These are phyloP conservation scores for Epinotia brunnichana DNA, from an alignment of 2,888 invertebrate species.

Conservation along the genomic window DNA sequence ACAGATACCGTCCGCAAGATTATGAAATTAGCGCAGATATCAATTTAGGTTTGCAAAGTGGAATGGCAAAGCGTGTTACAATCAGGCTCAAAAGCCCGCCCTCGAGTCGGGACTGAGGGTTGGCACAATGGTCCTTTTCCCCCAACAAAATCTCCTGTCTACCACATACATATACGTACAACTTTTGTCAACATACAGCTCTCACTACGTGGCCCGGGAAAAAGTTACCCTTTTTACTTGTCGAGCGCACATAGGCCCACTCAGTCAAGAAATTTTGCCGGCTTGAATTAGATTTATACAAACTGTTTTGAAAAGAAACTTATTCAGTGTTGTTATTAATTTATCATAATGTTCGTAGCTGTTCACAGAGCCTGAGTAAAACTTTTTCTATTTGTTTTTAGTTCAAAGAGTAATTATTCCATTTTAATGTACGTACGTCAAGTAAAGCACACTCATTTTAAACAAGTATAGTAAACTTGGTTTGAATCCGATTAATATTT, in stretches of 20 bases:
- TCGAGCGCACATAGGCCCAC: conserved; percentile 39
- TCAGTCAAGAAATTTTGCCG: conserved; percentile 24
- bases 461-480: background rate
- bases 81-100: conserved; percentile 66
- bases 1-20: conserved; percentile 13
- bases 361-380: conserved; percentile 3
- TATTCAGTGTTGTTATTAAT: background rate
- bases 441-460: background rate
- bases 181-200: conserved; percentile 44
- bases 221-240: conserved; percentile 41
- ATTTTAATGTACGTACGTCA: background rate
- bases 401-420: conserved; percentile 5
- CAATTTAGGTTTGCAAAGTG: conserved; percentile 37
- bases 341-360: background rate
- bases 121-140: conserved; percentile 76
- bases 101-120: conserved; percentile 74
- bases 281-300: conserved; percentile 35
- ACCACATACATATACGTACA: conserved; percentile 48
- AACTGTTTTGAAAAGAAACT: conserved; percentile 14
- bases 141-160: conserved; percentile 70
- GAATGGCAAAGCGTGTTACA: conserved; percentile 53
- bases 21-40: conserved; percentile 39
- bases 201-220: conserved; percentile 41
- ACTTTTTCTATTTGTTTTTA: background rate
- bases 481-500: conserved; percentile 1